Conservation (phyloP, 1,140 invertebrate genomes). For the Tetraneura akinire region DNA sequence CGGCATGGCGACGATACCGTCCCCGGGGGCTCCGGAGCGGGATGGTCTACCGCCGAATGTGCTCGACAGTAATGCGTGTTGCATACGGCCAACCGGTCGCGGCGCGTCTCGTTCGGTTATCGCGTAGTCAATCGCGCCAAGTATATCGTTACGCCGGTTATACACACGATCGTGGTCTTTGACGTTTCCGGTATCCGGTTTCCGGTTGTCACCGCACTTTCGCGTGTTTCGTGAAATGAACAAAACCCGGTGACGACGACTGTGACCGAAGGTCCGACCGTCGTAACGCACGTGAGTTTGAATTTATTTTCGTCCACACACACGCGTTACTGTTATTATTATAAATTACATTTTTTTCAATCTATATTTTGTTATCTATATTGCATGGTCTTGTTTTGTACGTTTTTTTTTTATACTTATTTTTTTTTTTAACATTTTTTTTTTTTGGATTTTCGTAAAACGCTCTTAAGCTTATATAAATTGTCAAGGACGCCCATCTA, state of each 20-base stretch:
- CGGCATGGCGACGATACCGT: not conserved
- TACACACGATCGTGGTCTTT: not conserved
- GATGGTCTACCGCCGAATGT: not conserved
- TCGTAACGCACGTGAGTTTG: not conserved
- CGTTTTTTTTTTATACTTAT: too few species aligned
- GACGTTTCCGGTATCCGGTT: not conserved
- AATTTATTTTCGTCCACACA: not conserved
- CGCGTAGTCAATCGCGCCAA: too few species aligned
- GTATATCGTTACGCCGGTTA: too few species aligned
- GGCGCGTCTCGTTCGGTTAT: conserved; percentile 8
- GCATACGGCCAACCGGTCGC: conserved; percentile 33
- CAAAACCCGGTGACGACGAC: not conserved
- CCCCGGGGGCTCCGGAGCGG: not conserved
- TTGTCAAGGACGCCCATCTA: too few species aligned
- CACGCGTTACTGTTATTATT: too few species aligned
- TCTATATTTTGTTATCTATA: too few species aligned
- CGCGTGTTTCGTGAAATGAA: not conserved
- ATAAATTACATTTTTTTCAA: too few species aligned
- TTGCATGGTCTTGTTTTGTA: too few species aligned
- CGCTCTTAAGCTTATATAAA: too few species aligned
- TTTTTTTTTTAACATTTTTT: too few species aligned
- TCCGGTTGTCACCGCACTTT: not conserved
- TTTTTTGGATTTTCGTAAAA: too few species aligned
- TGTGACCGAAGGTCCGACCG: too few species aligned
- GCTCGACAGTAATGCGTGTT: conserved; percentile 39